Evolutionary conservation across 2,888 invertebrate genomes (phyloP).

Genomic region (Orthonychiurus folsomi): DNA sequence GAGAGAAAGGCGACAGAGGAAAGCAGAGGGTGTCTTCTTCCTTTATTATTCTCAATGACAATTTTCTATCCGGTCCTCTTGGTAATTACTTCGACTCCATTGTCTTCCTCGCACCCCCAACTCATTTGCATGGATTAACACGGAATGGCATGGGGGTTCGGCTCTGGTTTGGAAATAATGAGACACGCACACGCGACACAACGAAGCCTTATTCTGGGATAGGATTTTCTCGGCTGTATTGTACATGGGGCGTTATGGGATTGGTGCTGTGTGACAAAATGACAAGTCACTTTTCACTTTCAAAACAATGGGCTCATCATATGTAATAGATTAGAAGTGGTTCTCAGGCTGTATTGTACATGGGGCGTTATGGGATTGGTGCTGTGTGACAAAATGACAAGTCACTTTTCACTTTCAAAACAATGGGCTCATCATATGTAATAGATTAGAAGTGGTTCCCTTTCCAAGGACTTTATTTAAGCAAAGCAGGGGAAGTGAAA

Average conservation of each 20-base stretch:
- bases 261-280: constrained; percentile 6
- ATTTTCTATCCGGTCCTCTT: constrained; percentile 11
- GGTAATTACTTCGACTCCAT: constrained; percentile 7
- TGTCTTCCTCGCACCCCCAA: constrained; percentile 14
- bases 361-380: neutral
- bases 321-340: constrained; percentile 15
- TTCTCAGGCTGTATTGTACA: neutral
- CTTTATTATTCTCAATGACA: neutral
- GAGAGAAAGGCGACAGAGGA: constrained; percentile 5
- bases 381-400: constrained; percentile 10
- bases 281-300: constrained; percentile 20
- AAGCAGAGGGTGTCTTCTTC: constrained; percentile 6
- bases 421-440: constrained; percentile 18
- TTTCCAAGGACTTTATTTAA: neutral
- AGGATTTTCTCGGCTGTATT: neutral
- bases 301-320: constrained; percentile 18
- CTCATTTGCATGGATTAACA: constrained; percentile 34
- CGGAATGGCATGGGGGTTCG: constrained; percentile 12
- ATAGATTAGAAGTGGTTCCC: constrained; percentile 14
- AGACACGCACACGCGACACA: constrained; percentile 10
- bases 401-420: constrained; percentile 21
- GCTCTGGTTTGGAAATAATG: constrained; percentile 1
- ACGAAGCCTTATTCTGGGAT: neutral
- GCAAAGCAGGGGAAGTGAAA: neutral
- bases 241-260: neutral